These are phyloP conservation scores for Amblyornis subalaris DNA, from an alignment of 2,113 vertebrate species.

Conservation along the genomic window DNA sequence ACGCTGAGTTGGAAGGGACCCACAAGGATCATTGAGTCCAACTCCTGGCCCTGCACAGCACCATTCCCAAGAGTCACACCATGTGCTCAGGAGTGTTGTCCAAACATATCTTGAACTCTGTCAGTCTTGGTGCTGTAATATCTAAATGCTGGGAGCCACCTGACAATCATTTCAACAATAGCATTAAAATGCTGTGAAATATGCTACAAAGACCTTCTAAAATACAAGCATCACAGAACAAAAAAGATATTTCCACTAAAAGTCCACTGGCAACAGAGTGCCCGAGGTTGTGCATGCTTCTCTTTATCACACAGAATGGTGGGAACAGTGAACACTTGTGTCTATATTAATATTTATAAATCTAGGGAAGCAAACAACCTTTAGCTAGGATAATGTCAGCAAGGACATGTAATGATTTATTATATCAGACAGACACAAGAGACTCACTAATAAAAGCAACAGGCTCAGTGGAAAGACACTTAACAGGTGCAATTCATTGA, in stretches of 20 bases:
- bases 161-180: not conserved
- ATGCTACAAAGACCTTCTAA: not conserved
- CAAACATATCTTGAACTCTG: not conserved
- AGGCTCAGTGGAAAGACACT: not conserved
- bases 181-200: not conserved
- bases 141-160: not conserved
- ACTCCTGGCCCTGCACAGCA: not conserved
- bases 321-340: not conserved
- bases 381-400: not conserved
- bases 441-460: not conserved
- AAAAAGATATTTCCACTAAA: not conserved
- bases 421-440: not conserved
- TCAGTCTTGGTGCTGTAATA: not conserved
- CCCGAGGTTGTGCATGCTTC: not conserved
- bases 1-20: not conserved
- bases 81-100: not conserved
- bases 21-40: not conserved
- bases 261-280: not conserved
- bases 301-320: not conserved
- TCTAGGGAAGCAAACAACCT: not conserved
- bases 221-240: not conserved
- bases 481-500: not conserved
- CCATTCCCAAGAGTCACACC: not conserved
- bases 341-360: not conserved
- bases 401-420: not conserved